phyloP scores from a whole-genome alignment of 2,113 vertebrate species.

The Scolopax mira region DNA sequence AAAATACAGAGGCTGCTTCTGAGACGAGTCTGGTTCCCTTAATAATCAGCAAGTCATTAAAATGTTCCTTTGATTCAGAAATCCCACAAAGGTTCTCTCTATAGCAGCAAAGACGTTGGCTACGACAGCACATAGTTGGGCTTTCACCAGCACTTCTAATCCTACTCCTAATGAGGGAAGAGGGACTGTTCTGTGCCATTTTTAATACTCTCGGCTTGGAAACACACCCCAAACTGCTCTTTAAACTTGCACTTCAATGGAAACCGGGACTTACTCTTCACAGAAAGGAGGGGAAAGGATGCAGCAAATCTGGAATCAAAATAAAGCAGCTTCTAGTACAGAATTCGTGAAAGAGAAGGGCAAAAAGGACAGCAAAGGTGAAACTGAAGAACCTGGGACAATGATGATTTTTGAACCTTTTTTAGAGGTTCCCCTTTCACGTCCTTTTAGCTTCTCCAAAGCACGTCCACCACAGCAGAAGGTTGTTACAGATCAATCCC shows the following conservation, averaged over 20 bases:
- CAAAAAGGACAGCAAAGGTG: neutral
- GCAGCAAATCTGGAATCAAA: neutral
- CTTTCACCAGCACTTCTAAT: neutral
- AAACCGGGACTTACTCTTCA: neutral
- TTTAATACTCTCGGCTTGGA: neutral
- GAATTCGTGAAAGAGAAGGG: neutral
- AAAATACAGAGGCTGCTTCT: neutral
- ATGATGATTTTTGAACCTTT: neutral
- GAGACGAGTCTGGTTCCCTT: neutral
- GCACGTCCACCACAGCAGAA: neutral
- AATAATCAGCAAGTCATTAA: neutral
- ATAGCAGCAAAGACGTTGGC: neutral
- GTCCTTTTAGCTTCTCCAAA: neutral
- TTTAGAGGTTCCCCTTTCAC: neutral
- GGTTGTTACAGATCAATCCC: neutral
- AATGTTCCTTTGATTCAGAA: neutral
- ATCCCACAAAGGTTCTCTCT: slow-evolving; percentile 7
- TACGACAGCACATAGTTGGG: neutral
- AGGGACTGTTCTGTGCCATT: neutral
- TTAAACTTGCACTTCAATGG: neutral
- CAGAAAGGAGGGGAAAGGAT: neutral
- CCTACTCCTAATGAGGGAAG: neutral
- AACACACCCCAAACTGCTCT: neutral
- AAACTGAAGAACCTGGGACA: neutral
- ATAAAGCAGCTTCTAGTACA: neutral